These are phyloP conservation scores for Cladopsammia gracilis DNA, from an alignment of 64 coral and sea anemone species.

Conservation along the genomic window DNA sequence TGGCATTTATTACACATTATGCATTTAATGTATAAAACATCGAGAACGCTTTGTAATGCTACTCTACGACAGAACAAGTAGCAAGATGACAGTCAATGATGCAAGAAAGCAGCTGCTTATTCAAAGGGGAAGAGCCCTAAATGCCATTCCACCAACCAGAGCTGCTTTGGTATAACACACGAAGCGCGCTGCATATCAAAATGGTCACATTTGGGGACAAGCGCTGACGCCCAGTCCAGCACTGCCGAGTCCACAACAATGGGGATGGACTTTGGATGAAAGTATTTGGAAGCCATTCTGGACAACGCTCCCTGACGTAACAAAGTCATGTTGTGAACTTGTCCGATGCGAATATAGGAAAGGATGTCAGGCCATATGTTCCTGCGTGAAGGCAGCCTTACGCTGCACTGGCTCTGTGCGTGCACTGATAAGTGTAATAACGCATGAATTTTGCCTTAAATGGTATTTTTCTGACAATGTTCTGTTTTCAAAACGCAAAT, in stretches of 20 bases:
- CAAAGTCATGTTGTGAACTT: constrained; percentile 53
- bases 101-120: constrained; percentile 47
- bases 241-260: constrained; percentile 68
- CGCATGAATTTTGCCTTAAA: not conserved
- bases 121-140: constrained; percentile 54
- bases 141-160: constrained; percentile 74
- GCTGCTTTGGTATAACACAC: constrained; percentile 63
- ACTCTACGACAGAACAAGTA: constrained; percentile 54
- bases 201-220: constrained; percentile 80
- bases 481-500: too few species aligned
- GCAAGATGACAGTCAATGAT: constrained; percentile 40
- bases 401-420: constrained; percentile 41
- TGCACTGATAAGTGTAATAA: not conserved
- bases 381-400: constrained; percentile 19
- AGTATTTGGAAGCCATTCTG: constrained; percentile 74
- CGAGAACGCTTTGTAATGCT: constrained; percentile 41
- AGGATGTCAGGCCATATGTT: not conserved
- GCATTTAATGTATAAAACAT: constrained; percentile 43
- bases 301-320: constrained; percentile 67
- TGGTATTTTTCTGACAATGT: too few species aligned
- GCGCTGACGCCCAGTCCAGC: constrained; percentile 55
- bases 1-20: too few species aligned
- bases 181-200: constrained; percentile 74
- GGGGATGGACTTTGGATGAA: constrained; percentile 52
- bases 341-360: constrained; percentile 36